Evolutionary conservation across 2,113 vertebrate species (phyloP), one percentile per base, ranked within the genome.

Genomic region (Alces alces): DNA sequence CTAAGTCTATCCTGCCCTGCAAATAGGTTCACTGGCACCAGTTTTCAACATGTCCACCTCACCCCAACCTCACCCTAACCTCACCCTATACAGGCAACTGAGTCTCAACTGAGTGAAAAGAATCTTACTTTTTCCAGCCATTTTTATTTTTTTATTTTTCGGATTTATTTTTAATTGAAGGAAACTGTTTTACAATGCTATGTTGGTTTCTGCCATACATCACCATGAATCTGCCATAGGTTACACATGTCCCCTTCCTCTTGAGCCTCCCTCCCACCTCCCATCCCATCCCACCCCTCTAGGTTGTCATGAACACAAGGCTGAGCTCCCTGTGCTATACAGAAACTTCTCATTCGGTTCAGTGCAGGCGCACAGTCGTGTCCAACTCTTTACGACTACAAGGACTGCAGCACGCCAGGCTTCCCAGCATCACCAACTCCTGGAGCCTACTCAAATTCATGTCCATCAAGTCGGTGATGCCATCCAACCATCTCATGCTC

Each of bases 301-400:
- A 73, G 36, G 21, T 25, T 39, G 11, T 39, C 21, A 70, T 16
- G 36, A 73, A 13, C 36, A 23, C 36, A 36, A 73, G 66, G 66
- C 66, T 73, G 66, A 73, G 66, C 66, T 73, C 66, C 21, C 66
- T 25, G 36, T 73, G 36, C 36, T 39, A 25, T 6, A 73, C 66
- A 73, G 21, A 21, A 73, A 73, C 10, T 39, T 73, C 66, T 39
- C 66, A 23, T 73, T 73, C 17, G 21, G 64, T 70, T 36, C n/a
- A 36, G n/a, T 36, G 36, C 64, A 70, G n/a, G 17, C 0, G 4
- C 64, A 36, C 17, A 70, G 17, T 36, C 4, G 0, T 21, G 9
- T 36, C n/a, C 64, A 70, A n/a, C n/a, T 70, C 64, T 36, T 70
- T 70, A 36, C 4, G 19, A 70, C n/a, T 36, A 70, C 64, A 70